Evolutionary conservation across 2,113 vertebrate species (phyloP), one percentile per base, ranked within the genome.

Genomic region (Phalacrocorax aristotelis): DNA sequence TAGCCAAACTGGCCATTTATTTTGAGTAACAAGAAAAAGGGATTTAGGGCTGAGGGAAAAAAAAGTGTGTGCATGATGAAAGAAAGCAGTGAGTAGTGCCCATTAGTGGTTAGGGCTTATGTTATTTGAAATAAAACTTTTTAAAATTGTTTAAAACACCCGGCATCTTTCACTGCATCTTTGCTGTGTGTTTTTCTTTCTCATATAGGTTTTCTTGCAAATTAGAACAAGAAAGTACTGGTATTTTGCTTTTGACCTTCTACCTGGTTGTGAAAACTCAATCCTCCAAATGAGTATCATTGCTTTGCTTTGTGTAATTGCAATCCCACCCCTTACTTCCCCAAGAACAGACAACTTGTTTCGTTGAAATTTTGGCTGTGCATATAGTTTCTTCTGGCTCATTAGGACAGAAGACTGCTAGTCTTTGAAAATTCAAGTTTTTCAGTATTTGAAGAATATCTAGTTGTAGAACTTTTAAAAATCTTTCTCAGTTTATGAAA

Each of bases 371-470:
- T 87, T 77, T 72, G 27, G 11, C 58, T 0, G 0, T 52, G 61
- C 1, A 19, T 36, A 13, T 1, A 32, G 40, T 60, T 89, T 71
- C 16, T 92, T 72, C 21, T 77, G 58, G 16, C 16, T 84, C 1
- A 61, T 87, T 25, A 51, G 74, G 32, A 32, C 0, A 0, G 3
- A 25, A 85, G 22, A 2, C 60, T 61, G 11, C 9, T 65, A 38
- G 13, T 61, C 19, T 36, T 90, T 61, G 46, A 78, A 82, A 60
- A 14, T 46, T 60, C 4, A 4, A 13, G 20, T 36, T 82, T 89
- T 79, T 76, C 38, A 26, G 23, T 66, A 46, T 30, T 61, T 38
- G 40, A 74, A 82, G 29, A 70, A 48, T 74, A 36, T 64, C 48
- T 62, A 30, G 23, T 57, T 70, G 36, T 44, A 64, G 25, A 76